A percentile compares a stretch with the other conserved stretches of the same genome.
Evolutionary conservation across 2,888 invertebrate genomes (phyloP).

Genomic region (Orchesella flavescens): DNA sequence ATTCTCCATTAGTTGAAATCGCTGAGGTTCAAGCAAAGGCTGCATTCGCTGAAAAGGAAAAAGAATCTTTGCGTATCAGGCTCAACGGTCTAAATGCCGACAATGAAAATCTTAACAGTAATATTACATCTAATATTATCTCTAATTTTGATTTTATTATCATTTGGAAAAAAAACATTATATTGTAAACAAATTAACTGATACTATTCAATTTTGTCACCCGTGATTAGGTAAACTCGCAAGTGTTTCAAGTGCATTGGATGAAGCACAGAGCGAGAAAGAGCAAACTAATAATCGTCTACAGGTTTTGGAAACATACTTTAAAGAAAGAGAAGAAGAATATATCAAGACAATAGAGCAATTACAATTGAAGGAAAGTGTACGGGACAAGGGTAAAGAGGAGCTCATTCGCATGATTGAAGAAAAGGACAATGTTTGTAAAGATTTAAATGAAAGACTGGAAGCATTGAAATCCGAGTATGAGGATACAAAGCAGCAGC

Average conservation of each 20-base stretch:
- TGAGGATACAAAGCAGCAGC: constrained; percentile 69
- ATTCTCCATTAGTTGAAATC: constrained; percentile 71
- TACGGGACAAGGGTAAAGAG: constrained; percentile 70
- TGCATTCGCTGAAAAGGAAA: constrained; percentile 64
- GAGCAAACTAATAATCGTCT: constrained; percentile 70
- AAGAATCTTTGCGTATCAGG: constrained; percentile 61
- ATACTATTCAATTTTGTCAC: too few relatives aligned
- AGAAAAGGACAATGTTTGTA: constrained; percentile 68
- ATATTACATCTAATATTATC: constrained; percentile 12
- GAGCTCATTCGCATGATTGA: constrained; percentile 70
- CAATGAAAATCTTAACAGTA: constrained; percentile 66
- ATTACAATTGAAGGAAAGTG: constrained; percentile 67
- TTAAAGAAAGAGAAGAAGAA: constrained; percentile 71
- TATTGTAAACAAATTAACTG: too few relatives aligned
- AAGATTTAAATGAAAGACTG: constrained; percentile 62
- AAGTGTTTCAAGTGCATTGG: constrained; percentile 51
- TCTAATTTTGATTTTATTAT: background rate
- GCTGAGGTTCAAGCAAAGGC: constrained; percentile 69
- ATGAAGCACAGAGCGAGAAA: constrained; percentile 53
- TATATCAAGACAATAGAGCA: constrained; percentile 68
- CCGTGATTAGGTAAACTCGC: constrained; percentile 62
- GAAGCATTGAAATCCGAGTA: constrained; percentile 69
- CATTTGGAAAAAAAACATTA: too few relatives aligned
- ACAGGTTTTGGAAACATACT: constrained; percentile 70
- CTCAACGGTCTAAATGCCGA: constrained; percentile 67